phyloP scores from a whole-genome alignment of 1,140 invertebrate genomes.

The Papilio glaucus region DNA sequence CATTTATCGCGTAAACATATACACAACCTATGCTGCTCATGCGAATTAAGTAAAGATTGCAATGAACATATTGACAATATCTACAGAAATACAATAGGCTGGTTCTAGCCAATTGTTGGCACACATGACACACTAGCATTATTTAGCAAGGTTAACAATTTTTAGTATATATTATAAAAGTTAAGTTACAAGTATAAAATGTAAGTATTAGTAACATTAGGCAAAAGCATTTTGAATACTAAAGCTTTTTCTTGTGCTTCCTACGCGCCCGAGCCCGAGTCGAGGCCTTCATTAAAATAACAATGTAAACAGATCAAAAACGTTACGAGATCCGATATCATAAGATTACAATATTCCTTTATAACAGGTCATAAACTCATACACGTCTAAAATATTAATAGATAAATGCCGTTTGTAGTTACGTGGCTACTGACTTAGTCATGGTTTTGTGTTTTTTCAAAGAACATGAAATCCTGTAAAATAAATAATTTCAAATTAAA shows the following conservation, averaged over 20 bases:
- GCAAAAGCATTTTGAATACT: slow-evolving; percentile 30
- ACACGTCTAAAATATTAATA: background rate
- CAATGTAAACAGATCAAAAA: slow-evolving; percentile 21
- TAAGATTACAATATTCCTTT: slow-evolving; percentile 17
- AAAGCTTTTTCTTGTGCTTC: slow-evolving; percentile 27
- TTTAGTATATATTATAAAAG: background rate
- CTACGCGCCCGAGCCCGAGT: slow-evolving; percentile 2
- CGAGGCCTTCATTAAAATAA: background rate
- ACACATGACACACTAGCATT: background rate
- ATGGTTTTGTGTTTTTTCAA: slow-evolving; percentile 83
- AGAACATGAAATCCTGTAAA: slow-evolving; percentile 91
- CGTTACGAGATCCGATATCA: slow-evolving; percentile 24
- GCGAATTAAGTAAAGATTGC: too few species aligned
- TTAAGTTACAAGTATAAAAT: background rate
- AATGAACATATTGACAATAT: too few species aligned
- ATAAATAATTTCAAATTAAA: slow-evolving; percentile 46
- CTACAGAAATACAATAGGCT: too few species aligned
- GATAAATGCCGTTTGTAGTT: background rate
- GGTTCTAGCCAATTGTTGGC: background rate
- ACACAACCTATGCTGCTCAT: too few species aligned
- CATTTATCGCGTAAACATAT: too few species aligned
- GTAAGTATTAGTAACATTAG: slow-evolving; percentile 23
- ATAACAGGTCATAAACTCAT: background rate
- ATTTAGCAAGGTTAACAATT: background rate
- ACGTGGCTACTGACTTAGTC: slow-evolving; percentile 48